Percentiles rank a stretch among this genome's conserved stretches.
Conservation (phyloP, 1,140 invertebrate species). For the Drosophila parabipectinata region DNA sequence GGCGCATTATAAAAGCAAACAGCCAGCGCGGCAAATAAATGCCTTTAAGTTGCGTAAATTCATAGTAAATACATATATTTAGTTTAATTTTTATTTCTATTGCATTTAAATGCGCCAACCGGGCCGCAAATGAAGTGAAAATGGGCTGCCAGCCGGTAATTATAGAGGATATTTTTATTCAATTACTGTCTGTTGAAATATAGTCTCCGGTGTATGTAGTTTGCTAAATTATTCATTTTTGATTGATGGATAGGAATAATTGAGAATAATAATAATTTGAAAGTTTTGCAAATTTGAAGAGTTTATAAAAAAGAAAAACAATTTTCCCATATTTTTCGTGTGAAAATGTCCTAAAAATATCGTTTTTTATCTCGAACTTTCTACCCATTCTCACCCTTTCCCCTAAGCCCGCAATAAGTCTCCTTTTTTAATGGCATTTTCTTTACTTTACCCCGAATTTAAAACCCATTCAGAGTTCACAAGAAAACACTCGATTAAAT, state of each 20-base stretch:
- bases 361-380: not conserved
- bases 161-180: slow-evolving; percentile 28
- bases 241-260: not conserved
- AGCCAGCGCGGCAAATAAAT: slow-evolving; percentile 26
- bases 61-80: slow-evolving; percentile 51
- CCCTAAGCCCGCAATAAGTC: slow-evolving; percentile 41
- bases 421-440: slow-evolving; percentile 36
- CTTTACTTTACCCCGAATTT: slow-evolving; percentile 42
- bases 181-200: slow-evolving; percentile 32
- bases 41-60: slow-evolving; percentile 47
- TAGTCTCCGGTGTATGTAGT: slow-evolving; percentile 2
- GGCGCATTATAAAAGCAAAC: slow-evolving; percentile 59
- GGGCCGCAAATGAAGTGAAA: slow-evolving; percentile 60
- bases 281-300: not conserved
- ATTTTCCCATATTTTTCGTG: not conserved
- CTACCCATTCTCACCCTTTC: slow-evolving; percentile 26
- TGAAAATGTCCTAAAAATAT: not conserved
- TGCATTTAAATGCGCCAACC: slow-evolving; percentile 58
- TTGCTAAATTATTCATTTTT: slow-evolving; percentile 19
- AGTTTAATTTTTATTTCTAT: slow-evolving; percentile 55
- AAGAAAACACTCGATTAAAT: slow-evolving; percentile 50
- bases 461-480: slow-evolving; percentile 37
- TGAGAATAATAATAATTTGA: not conserved
- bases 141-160: slow-evolving; percentile 43
- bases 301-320: not conserved